phyloP scores from a whole-genome alignment of 2,888 invertebrate species.

The Standfussiana lucernea region DNA sequence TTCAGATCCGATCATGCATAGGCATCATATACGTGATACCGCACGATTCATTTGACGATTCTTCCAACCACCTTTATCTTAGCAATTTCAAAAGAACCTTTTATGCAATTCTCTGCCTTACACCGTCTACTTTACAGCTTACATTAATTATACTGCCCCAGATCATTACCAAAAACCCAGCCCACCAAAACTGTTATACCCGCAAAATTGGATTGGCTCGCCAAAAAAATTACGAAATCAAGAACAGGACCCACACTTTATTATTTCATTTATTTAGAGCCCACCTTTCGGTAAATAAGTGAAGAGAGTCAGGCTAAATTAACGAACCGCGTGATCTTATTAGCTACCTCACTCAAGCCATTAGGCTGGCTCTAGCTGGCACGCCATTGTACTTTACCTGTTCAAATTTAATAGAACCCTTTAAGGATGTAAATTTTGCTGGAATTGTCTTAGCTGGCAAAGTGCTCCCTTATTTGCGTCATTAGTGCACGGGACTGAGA shows the following conservation, averaged over 20 bases:
- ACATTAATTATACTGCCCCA: conserved; percentile 10
- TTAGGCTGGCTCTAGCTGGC: conserved; percentile 68
- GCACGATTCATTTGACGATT: background rate
- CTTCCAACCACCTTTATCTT: background rate
- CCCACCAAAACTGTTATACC: conserved; percentile 38
- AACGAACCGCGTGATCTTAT: conserved; percentile 83
- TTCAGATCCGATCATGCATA: conserved; percentile 27
- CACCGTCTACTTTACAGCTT: background rate
- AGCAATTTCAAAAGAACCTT: background rate
- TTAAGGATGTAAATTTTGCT: conserved; percentile 61
- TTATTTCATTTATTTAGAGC: conserved; percentile 74
- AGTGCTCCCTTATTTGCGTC: conserved; percentile 38
- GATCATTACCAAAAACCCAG: conserved; percentile 21
- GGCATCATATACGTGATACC: background rate
- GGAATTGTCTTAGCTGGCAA: conserved; percentile 43
- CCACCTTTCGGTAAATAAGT: conserved; percentile 76
- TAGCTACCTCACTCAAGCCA: conserved; percentile 79
- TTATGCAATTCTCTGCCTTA: background rate
- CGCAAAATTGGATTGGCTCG: conserved; percentile 46
- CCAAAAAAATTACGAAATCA: conserved; percentile 57
- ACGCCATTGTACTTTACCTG: conserved; percentile 73
- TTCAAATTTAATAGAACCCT: conserved; percentile 76
- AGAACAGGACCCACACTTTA: conserved; percentile 66
- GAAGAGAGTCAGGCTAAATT: conserved; percentile 73
- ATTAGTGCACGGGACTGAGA: conserved; percentile 25